A percentile compares a stretch with the other conserved stretches of the same genome.
phyloP scores from a whole-genome alignment of 2,888 invertebrate genomes.

The Dasysyrphus tricinctus region DNA sequence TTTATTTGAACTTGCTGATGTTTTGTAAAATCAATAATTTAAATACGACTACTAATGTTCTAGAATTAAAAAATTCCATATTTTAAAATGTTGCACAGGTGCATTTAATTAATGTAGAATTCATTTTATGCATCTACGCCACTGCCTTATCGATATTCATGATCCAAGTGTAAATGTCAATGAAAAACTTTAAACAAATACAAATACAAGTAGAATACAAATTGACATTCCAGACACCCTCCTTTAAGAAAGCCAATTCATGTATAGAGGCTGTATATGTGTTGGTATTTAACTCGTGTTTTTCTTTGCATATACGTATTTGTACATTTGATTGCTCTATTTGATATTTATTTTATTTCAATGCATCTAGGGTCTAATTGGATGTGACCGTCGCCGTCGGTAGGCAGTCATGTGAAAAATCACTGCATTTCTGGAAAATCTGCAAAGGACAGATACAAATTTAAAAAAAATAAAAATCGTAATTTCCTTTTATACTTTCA shows the following conservation, averaged over 20 bases:
- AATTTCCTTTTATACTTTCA: not conserved
- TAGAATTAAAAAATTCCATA: too few species aligned
- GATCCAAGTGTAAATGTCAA: constrained; percentile 31
- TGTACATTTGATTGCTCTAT: constrained; percentile 58
- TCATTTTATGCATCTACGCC: not conserved
- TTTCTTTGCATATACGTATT: constrained; percentile 32
- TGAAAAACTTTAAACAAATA: constrained; percentile 4
- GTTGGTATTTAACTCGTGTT: not conserved
- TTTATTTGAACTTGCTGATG: too few species aligned
- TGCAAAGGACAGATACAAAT: constrained; percentile 22
- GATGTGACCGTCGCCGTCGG: constrained; percentile 5
- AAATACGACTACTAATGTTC: too few species aligned
- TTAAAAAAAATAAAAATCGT: not conserved
- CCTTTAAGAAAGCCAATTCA: constrained; percentile 39
- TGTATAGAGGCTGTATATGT: not conserved
- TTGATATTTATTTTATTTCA: constrained; percentile 58
- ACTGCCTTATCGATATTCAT: constrained; percentile 3
- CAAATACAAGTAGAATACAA: not conserved
- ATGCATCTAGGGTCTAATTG: constrained; percentile 61
- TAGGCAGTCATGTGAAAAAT: constrained; percentile 51
- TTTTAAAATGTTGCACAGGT: too few species aligned
- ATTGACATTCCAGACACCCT: constrained; percentile 5
- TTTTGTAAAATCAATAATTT: too few species aligned
- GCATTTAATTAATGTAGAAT: too few species aligned
- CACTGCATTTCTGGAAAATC: constrained; percentile 43